Percentiles rank a stretch among this genome's conserved stretches.
Conservation (phyloP, 2,888 invertebrate species). For the Heliconius erato region DNA sequence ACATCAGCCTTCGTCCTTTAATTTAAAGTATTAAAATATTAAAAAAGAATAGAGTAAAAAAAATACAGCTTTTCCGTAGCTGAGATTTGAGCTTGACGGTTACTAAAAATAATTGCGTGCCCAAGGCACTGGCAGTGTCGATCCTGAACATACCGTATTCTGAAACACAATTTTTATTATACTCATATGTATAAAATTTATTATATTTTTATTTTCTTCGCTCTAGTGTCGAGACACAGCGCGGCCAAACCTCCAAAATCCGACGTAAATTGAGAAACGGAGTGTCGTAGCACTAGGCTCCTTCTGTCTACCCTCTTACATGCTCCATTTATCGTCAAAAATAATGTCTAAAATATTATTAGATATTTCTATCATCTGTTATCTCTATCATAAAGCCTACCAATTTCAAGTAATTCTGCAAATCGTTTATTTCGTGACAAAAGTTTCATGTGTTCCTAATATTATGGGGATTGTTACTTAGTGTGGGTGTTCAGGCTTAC, state of each 20-base stretch:
- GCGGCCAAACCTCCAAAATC: too few species aligned
- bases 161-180: background rate
- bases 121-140: background rate
- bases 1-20: too few species aligned
- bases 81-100: background rate
- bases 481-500: conserved; percentile 14
- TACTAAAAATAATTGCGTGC: conserved; percentile 4
- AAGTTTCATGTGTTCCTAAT: conserved; percentile 34
- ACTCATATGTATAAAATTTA: too few species aligned
- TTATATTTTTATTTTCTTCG: too few species aligned
- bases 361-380: background rate
- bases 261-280: too few species aligned
- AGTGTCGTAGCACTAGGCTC: too few species aligned
- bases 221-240: too few species aligned
- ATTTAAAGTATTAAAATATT: too few species aligned
- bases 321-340: too few species aligned
- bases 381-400: background rate
- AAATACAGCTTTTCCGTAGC: background rate
- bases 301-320: too few species aligned
- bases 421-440: conserved; percentile 27
- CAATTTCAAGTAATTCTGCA: conserved; percentile 34
- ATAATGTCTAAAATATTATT: too few species aligned
- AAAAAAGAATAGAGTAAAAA: background rate
- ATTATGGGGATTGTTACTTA: conserved; percentile 15
- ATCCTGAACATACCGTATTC: background rate